Conservation (phyloP, 1,140 invertebrate species). For the Macrobrachium nipponense region DNA sequence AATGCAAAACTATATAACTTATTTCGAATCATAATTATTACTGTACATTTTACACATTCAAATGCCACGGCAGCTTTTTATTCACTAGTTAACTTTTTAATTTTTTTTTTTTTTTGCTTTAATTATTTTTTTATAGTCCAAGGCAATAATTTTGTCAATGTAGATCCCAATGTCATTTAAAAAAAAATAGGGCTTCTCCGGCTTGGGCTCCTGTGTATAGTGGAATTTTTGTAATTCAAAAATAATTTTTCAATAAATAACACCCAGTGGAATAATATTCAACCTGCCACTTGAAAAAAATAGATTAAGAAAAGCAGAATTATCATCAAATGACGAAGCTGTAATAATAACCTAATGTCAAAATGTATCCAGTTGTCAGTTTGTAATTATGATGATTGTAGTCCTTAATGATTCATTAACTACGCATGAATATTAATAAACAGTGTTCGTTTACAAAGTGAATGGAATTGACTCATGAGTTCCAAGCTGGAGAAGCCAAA, state of each 20-base stretch:
- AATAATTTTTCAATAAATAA: background rate
- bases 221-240: background rate
- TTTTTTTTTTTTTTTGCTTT: conserved; percentile 14
- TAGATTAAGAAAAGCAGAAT: too few species aligned
- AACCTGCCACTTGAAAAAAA: background rate
- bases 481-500: conserved; percentile 43
- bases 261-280: background rate
- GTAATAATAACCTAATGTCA: too few species aligned
- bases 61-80: conserved; percentile 53
- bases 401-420: too few species aligned
- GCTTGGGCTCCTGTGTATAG: background rate
- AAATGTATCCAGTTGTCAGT: too few species aligned
- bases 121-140: conserved; percentile 47
- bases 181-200: conserved; percentile 47
- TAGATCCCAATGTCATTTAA: conserved; percentile 52
- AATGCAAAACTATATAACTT: conserved; percentile 48
- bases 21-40: conserved; percentile 60
- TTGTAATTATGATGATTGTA: too few species aligned
- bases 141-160: conserved; percentile 57
- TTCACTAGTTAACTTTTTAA: conserved; percentile 37
- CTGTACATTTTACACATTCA: conserved; percentile 60
- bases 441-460: background rate
- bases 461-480: background rate
- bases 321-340: too few species aligned
- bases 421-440: too few species aligned